phyloP scores from a whole-genome alignment of 2,888 invertebrate genomes.

The Lithodes maja region DNA sequence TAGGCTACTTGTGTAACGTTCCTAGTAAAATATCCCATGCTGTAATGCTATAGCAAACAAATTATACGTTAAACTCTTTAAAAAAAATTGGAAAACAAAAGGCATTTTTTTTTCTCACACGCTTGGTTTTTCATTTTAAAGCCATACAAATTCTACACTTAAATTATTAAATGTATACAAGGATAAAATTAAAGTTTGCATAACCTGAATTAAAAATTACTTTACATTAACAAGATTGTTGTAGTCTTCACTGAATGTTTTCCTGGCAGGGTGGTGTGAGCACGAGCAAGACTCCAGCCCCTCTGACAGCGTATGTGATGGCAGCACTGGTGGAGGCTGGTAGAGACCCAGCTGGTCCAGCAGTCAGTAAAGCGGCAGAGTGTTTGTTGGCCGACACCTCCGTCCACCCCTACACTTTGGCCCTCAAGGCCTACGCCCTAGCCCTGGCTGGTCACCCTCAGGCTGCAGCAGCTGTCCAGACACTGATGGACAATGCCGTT shows the following conservation, averaged over 20 bases:
- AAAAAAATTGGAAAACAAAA: no score
- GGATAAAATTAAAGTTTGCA: no score
- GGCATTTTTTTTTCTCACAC: no score
- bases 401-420: conserved; percentile 76
- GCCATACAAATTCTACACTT: no score
- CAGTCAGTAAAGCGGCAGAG: conserved; percentile 78
- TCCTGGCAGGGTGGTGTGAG: conserved; percentile 71
- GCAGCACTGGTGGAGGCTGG: conserved; percentile 81
- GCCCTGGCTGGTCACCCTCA: conserved; percentile 76
- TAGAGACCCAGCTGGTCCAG: conserved; percentile 76
- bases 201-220: no score
- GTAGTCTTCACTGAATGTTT: background rate
- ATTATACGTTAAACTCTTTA: no score
- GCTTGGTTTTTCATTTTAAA: no score
- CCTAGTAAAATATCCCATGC: no score
- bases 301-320: conserved; percentile 82
- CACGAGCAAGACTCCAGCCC: conserved; percentile 77
- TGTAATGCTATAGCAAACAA: no score
- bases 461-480: conserved; percentile 69
- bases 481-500: background rate
- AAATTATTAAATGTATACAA: no score
- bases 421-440: conserved; percentile 78
- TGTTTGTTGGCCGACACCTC: conserved; percentile 28
- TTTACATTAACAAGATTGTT: no score
- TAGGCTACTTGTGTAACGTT: no score